A percentile compares a stretch with the other conserved stretches of the same genome.
These are phyloP conservation scores for Mastacembelus armatus DNA, from an alignment of 2,797 vertebrate genomes.

Conservation along the genomic window DNA sequence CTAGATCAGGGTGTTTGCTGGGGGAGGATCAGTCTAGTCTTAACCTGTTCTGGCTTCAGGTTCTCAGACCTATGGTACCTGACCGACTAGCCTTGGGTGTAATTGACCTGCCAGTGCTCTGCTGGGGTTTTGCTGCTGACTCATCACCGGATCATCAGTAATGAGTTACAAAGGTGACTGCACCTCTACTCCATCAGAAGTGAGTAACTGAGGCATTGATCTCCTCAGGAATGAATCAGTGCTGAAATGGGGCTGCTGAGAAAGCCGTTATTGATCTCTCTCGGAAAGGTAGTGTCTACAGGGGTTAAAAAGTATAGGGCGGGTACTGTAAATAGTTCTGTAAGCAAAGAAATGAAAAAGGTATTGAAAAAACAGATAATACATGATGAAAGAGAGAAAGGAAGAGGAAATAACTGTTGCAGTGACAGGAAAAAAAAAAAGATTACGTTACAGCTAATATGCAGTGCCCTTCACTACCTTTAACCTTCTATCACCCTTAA, in stretches of 20 bases:
- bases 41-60: conserved; percentile 45
- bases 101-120: conserved; percentile 58
- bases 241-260: conserved; percentile 53
- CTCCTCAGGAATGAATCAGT: conserved; percentile 63
- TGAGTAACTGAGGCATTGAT: conserved; percentile 72
- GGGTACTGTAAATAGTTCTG: conserved; percentile 7
- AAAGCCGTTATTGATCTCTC: conserved; percentile 70
- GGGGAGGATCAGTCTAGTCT: conserved; percentile 48
- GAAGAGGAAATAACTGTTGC: not conserved
- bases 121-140: conserved; percentile 66
- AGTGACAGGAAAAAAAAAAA: not conserved
- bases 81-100: conserved; percentile 37
- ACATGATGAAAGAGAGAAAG: not conserved
- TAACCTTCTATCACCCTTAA: conserved; percentile 28
- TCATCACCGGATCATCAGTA: conserved; percentile 59
- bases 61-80: conserved; percentile 46
- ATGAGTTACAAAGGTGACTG: conserved; percentile 62
- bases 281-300: conserved; percentile 24
- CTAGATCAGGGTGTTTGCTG: conserved; percentile 46
- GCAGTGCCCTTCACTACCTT: conserved; percentile 9
- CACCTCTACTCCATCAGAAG: conserved; percentile 57
- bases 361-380: not conserved
- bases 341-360: conserved; percentile 1
- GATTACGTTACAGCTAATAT: not conserved
- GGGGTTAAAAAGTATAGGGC: conserved; percentile 37